A percentile compares a stretch with the other conserved stretches of the same genome.
Conservation (phyloP, 2,888 invertebrate species). For the Apotomis capreana region DNA sequence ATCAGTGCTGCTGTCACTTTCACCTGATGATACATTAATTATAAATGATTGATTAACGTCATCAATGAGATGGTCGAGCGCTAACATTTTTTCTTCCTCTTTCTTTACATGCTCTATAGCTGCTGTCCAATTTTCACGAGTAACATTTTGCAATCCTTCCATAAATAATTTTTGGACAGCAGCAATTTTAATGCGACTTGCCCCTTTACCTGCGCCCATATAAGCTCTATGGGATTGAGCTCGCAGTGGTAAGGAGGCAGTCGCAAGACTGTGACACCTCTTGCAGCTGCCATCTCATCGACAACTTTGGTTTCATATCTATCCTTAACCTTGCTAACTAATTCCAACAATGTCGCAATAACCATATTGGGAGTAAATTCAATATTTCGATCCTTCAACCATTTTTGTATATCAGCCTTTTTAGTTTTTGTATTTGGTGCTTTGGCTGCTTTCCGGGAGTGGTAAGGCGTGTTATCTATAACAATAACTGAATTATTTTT, state of each 20-base stretch:
- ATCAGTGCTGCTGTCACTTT: background rate
- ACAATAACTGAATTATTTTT: background rate
- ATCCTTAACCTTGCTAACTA: background rate
- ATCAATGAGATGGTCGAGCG: background rate
- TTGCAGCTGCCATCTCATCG: slow-evolving; percentile 9
- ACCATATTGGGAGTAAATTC: background rate
- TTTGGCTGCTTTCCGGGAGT: slow-evolving; percentile 5
- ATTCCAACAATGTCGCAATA: slow-evolving; percentile 1
- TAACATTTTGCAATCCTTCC: background rate
- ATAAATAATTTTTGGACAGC: slow-evolving; percentile 1
- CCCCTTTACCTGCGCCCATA: slow-evolving; percentile 22
- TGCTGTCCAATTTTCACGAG: background rate
- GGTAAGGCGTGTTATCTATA: slow-evolving; percentile 13
- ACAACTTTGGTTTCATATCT: background rate
- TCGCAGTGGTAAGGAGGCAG: slow-evolving; percentile 14
- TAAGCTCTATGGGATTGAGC: slow-evolving; percentile 16
- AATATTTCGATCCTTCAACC: background rate
- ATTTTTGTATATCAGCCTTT: background rate
- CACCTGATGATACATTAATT: background rate
- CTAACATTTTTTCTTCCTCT: slow-evolving; percentile 3
- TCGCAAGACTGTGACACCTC: slow-evolving; percentile 4
- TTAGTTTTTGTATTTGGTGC: background rate
- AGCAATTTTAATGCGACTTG: slow-evolving; percentile 16
- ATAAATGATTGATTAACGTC: background rate
- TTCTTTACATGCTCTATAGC: background rate